Conservation (phyloP, 2,113 vertebrate species). For the Brachyistius frenatus region DNA sequence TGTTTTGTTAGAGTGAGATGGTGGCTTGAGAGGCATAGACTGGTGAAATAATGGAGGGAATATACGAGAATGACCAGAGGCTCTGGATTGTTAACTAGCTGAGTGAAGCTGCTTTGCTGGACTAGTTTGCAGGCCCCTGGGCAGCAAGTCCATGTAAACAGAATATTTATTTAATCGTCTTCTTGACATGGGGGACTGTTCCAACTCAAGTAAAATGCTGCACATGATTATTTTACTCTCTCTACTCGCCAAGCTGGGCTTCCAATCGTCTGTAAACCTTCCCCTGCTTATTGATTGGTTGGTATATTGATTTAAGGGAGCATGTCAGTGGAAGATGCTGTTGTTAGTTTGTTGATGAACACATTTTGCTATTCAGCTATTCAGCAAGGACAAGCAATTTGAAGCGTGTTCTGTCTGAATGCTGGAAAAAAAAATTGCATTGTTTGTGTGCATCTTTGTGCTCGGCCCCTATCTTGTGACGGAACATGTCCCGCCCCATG, state of each 20-base stretch:
- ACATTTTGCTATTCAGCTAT: constrained; percentile 57
- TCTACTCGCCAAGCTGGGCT: constrained; percentile 11
- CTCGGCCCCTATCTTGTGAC: constrained; percentile 66
- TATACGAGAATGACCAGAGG: constrained; percentile 68
- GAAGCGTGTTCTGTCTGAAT: constrained; percentile 52
- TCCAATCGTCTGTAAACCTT: constrained; percentile 57
- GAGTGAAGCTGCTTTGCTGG: constrained; percentile 70
- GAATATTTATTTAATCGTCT: constrained; percentile 76
- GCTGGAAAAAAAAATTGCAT: constrained; percentile 48
- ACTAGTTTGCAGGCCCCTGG: constrained; percentile 70
- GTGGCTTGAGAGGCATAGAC: constrained; percentile 51
- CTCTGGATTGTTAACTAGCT: constrained; percentile 70
- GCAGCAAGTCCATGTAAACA: constrained; percentile 70
- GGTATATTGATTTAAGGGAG: constrained; percentile 55
- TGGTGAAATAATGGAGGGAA: constrained; percentile 65
- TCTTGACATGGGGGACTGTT: constrained; percentile 59
- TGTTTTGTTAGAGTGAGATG: constrained; percentile 55
- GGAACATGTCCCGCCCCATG: constrained; percentile 74
- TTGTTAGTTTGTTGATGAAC: constrained; percentile 67
- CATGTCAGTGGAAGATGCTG: constrained; percentile 62
- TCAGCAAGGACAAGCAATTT: constrained; percentile 60
- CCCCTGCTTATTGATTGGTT: constrained; percentile 60
- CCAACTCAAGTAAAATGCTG: constrained; percentile 46
- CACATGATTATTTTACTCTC: constrained; percentile 59
- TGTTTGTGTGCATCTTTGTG: constrained; percentile 48